Evolutionary conservation across 1,140 invertebrate genomes (phyloP), one percentile per base, ranked within the genome.

Genomic region (Saxidomus purpurata): DNA sequence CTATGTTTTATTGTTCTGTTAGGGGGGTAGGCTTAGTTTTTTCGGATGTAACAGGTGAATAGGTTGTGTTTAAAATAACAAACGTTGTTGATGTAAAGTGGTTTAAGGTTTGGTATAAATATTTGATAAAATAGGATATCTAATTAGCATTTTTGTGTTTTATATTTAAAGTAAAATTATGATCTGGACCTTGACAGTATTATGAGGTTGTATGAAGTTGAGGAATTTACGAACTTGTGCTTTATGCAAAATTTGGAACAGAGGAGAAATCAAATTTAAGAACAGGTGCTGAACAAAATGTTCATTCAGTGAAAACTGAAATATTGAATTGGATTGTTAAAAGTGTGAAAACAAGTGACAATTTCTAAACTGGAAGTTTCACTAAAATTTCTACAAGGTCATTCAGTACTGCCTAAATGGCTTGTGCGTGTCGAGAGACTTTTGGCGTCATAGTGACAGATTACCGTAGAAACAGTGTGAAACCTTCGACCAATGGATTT

Each of bases 401-500:
- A 63, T 43, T 61, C 25, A 55, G 28, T 81, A 74, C 47, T 82
- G 49, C 69, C 55, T 67, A 71, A 69, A 80, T 88, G 76, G 76
- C 67, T 82, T 38, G 69, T 28, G 31, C n/a, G 79, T 61, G 31
- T 59, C 49, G 34, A 43, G 31, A 36, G 86, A 43, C 40, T 36
- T 88, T 11, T 38, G 59, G 22, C 43, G 55, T 52, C 76, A 67
- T 67, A 88, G 79, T 81, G 86, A 80, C 86, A 80, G 40, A 67
- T 77, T 79, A 52, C 59, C 76, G 77, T 81, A 83, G 80, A 9
- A 69, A 82, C 77, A 38, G 61, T 79, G 67, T 90, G 52, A 49
- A n/a, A 84, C 15, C 31, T 74, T 43, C 49, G 31, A 80, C 90
- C 76, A 80, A 93, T 93, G 93, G 93, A 93, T 93, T 93, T 93